Base-by-base conservation (phyloP, 2,113 vertebrate species). In the Columbina picui region DNA sequence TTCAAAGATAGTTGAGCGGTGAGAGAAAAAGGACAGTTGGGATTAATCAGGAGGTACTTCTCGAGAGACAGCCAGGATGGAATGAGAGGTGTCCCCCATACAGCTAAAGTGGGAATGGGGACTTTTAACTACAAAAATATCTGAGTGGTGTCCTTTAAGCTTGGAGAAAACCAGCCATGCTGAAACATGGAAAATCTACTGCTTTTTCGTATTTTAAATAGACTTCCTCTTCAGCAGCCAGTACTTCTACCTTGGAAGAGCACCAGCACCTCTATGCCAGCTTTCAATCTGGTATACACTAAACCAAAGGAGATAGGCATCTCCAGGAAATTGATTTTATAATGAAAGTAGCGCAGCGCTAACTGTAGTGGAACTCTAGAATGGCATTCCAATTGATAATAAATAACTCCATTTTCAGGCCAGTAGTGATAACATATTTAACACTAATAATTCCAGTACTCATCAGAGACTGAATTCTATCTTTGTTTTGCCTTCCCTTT, bases 261-360 rank as follows among this genome's bases (percentile, higher is more conserved):
- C 50, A 90, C 47, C 83, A 86, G 79, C 20, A 53, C 68, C 50
- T 78, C 52, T 81, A 23, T 52, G 68, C 56, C 79, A 96, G 2
- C 34, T 87, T 94, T 84, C 83, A 88, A 0, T 60, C 64, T 78
- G 76, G 52, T 68, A 68, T 45, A 84, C 75, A 95, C 93, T 81
- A 88, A 96, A 71, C 38, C 84, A 89, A 13, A n/a, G 60, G 71
- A 94, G 95, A 96, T 90, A 96, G 71, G 39, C 60, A 96, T 90
- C 92, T 95, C 49, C 88, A 86, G 90, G 80, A 95, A 93, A 95
- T 81, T 95, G 93, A 96, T 97, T 96, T 95, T 84, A 49, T 92
- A 97, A 97, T 87, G 86, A 84, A 92, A 93, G 80, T 7, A 92
- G 83, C 2, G 3, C 64, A 75, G 79, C 0, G 1, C 36, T 94